Evolutionary conservation across 2,797 vertebrate genomes (phyloP), one percentile per base, ranked within the genome.

Genomic region (Chromis chromis): DNA sequence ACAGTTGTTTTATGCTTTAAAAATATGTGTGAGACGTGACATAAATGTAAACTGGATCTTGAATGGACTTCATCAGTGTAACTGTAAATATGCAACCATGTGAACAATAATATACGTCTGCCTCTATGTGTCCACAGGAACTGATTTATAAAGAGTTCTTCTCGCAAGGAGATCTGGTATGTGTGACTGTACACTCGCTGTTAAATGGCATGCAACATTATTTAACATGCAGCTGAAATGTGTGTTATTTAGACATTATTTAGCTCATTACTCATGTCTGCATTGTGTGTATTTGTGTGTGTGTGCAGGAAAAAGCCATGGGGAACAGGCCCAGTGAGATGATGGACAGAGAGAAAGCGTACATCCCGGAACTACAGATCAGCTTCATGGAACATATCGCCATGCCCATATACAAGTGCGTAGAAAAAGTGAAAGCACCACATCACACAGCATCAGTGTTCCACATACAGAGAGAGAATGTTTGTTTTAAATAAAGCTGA

Each of bases 351-450:
- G 98, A 99, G 87, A 99, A 99, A 70, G 98, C 98, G 1, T 99
- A 98, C 92, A 99, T 99, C 92, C 98, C 98, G 0, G 98, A 99
- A 79, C 92, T 99, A 49, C 98, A 99, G 95, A 99, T 99, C 94
- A 99, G 97, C 94, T 99, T 99, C 92, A 99, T 99, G 98, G 98
- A 99, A 86, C 98, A 99, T 89, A 99, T 99, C 0, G 98, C 98
- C 55, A 99, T 99, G 97, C 98, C 98, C 49, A 98, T 99, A 88
- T 99, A 99, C 95, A 97, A 98, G 98, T 99, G 77, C 86, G 96
- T 82, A 79, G 10, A 1, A 22, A 55, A 48, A 44, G 12, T 50
- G 22, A 25, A 49, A 55, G 12, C 28, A 54, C 54, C 25, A 27
- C 39, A 0, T 28, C 49, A 36, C 0, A 64, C 46, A 52, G 4